Base-by-base conservation (phyloP, 2,113 vertebrate genomes). In the Corapipo altera region DNA sequence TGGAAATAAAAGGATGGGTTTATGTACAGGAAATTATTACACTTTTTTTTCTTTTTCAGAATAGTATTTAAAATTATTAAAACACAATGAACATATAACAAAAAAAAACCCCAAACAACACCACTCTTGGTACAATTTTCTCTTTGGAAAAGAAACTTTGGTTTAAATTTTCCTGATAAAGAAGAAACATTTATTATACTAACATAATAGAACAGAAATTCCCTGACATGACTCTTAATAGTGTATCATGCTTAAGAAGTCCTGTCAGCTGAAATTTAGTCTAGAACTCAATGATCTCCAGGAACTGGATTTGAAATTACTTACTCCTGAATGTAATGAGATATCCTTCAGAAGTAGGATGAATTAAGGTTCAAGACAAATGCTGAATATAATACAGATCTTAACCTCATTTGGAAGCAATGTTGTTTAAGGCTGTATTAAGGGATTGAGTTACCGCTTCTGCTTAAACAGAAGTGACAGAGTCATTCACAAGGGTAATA, bases 401-500 rank as follows among this genome's bases (percentile, higher is more conserved):
- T 95, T 92, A 89, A 93, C 75, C 73, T 93, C 72, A 89, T 91
- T 96, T 93, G 86, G 71, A 80, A 82, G 35, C 65, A 93, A 78
- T 43, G 35, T 27, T 97, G 64, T 87, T 94, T 86, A 95, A 95
- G 65, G 21, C 61, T 91, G 73, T 85, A 85, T 91, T 87, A 88
- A 90, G 20, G 65, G 76, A 90, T 72, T 91, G 69, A 88, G 55
- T 93, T 94, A 96, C 85, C 0, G 1, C 22, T 88, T 90, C 82
- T 80, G 79, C 85, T 91, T 90, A 93, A 96, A 77, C 28, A 52
- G 65, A 95, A 93, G 76, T 81, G 95, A 90, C 82, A 88, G 73
- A 71, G 85, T 81, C 90, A 85, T 94, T 89, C 89, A 85, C 71
- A 89, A 77, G 80, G 74, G 87, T 92, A 95, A 94, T 96, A 89